phyloP scores from a whole-genome alignment of 2,888 invertebrate genomes.

The Tetropium fuscum region DNA sequence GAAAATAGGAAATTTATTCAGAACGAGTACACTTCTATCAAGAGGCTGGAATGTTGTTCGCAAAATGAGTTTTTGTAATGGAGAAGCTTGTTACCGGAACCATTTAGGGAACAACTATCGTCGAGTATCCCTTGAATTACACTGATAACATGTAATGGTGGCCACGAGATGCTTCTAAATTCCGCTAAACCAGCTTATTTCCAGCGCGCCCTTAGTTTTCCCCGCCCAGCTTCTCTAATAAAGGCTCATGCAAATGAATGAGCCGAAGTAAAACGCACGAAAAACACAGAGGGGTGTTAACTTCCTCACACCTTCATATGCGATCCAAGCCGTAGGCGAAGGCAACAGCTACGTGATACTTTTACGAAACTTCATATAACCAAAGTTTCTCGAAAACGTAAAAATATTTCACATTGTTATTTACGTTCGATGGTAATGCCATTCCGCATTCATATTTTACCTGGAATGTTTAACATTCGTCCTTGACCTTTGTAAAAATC shows the following conservation, averaged over 20 bases:
- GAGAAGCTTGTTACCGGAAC: conserved; percentile 58
- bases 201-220: conserved; percentile 25
- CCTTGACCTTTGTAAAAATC: no score
- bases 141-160: conserved; percentile 62
- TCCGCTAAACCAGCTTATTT: conserved; percentile 60
- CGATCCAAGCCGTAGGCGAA: conserved; percentile 34
- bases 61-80: conserved; percentile 58
- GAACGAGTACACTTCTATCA: conserved; percentile 38
- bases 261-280: conserved; percentile 50
- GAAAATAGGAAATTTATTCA: conserved; percentile 1
- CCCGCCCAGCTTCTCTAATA: conserved; percentile 53
- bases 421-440: not conserved
- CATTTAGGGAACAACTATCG: conserved; percentile 60
- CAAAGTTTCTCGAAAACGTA: conserved; percentile 25
- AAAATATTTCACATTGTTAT: conserved; percentile 20
- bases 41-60: conserved; percentile 39
- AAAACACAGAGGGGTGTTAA: conserved; percentile 46
- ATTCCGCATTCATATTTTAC: no score
- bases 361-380: conserved; percentile 33
- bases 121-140: conserved; percentile 59
- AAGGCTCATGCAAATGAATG: conserved; percentile 63
- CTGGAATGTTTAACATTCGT: no score
- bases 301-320: conserved; percentile 38
- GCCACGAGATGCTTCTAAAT: conserved; percentile 62
- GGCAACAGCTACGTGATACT: conserved; percentile 37